Evolutionary conservation across 2,888 invertebrate genomes (phyloP).

Genomic region (Eupithecia abbreviata): DNA sequence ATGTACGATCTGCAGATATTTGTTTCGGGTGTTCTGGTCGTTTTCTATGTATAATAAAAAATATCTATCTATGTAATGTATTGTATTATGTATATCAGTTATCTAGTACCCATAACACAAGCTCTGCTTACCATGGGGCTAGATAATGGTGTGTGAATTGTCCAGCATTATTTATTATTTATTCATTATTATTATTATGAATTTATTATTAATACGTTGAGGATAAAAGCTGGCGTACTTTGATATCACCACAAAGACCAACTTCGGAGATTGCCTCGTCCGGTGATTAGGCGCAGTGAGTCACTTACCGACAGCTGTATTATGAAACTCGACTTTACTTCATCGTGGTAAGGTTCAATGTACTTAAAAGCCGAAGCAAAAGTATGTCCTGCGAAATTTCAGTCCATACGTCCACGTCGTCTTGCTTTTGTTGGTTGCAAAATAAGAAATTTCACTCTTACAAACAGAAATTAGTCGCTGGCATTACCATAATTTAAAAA

Average conservation of each 20-base stretch:
- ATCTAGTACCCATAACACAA: too few species aligned
- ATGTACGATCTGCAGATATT: too few species aligned
- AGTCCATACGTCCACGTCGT: not conserved
- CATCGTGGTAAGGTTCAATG: not conserved
- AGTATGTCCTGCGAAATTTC: not conserved
- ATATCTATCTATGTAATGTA: too few species aligned
- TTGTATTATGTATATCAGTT: too few species aligned
- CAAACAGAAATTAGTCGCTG: not conserved
- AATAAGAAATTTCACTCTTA: not conserved
- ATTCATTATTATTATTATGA: too few species aligned
- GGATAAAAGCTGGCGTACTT: slow-evolving; percentile 9
- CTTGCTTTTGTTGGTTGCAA: not conserved
- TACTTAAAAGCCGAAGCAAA: not conserved
- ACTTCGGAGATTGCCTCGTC: slow-evolving; percentile 29
- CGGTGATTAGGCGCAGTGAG: slow-evolving; percentile 27
- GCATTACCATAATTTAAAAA: not conserved
- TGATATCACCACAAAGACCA: slow-evolving; percentile 24
- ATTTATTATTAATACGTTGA: slow-evolving; percentile 11
- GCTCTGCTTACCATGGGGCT: too few species aligned
- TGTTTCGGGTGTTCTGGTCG: too few species aligned
- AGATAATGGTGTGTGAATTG: too few species aligned
- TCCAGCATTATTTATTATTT: too few species aligned
- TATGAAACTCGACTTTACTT: not conserved
- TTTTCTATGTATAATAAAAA: too few species aligned
- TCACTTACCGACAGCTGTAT: not conserved